phyloP scores from a whole-genome alignment of 2,888 invertebrate genomes.

The Drosophila macrothrix region DNA sequence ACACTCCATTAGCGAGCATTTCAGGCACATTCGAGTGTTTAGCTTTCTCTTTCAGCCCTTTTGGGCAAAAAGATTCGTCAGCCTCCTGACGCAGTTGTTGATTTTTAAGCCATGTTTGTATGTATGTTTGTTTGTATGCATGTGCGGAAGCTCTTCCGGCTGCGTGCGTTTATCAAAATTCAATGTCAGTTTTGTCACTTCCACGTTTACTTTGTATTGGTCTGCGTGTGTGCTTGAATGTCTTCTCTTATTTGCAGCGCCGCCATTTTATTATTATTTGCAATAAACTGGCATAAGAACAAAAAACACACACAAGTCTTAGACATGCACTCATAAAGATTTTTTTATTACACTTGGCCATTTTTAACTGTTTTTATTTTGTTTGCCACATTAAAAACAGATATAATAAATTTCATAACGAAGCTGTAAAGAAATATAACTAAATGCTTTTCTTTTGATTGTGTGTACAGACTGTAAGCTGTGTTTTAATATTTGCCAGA shows the following conservation, averaged over 20 bases:
- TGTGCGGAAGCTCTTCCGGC: constrained; percentile 53
- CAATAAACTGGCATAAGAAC: constrained; percentile 14
- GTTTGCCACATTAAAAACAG: constrained; percentile 10
- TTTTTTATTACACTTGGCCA: constrained; percentile 28
- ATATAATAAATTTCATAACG: constrained; percentile 9
- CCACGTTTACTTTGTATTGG: constrained; percentile 32
- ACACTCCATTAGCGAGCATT: constrained; percentile 73
- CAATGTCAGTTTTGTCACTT: constrained; percentile 74
- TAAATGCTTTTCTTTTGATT: not conserved
- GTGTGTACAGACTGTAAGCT: not conserved
- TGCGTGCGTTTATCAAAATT: constrained; percentile 73
- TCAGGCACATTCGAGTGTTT: constrained; percentile 59
- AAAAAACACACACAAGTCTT: constrained; percentile 22
- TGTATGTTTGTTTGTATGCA: constrained; percentile 2
- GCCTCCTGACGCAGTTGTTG: constrained; percentile 39
- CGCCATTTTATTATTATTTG: constrained; percentile 65
- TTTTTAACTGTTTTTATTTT: constrained; percentile 34
- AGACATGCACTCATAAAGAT: constrained; percentile 48
- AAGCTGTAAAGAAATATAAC: not conserved
- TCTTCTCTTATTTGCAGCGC: constrained; percentile 49
- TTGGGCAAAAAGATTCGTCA: constrained; percentile 40
- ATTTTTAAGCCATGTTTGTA: constrained; percentile 37
- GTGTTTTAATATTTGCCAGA: not conserved
- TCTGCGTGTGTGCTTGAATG: constrained; percentile 20
- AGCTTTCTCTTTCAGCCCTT: constrained; percentile 82